Percentiles rank a stretch among this genome's conserved stretches.
These are phyloP conservation scores for Gryllus bimaculatus DNA, from an alignment of 1,140 invertebrate genomes.

Conservation along the genomic window DNA sequence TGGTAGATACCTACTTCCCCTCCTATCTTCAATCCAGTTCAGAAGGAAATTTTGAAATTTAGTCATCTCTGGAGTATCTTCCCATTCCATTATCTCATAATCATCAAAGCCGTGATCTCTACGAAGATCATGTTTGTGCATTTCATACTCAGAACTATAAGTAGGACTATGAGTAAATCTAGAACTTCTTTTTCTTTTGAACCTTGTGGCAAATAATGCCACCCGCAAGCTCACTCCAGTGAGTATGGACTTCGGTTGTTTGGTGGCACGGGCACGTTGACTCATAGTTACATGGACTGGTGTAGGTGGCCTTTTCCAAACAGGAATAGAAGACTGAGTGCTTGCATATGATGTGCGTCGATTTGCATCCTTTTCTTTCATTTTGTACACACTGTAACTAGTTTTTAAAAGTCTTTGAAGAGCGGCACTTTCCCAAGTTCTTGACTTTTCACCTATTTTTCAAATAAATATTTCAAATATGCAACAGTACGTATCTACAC, in stretches of 20 bases:
- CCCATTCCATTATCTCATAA: not conserved
- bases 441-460: no score
- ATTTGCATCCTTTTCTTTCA: not conserved
- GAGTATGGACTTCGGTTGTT: not conserved
- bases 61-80: not conserved
- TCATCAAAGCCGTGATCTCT: not conserved
- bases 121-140: not conserved
- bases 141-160: not conserved
- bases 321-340: not conserved
- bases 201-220: not conserved
- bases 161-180: not conserved
- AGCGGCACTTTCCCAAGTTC: not conserved
- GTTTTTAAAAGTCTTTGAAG: not conserved
- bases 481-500: no score
- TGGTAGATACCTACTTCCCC: not conserved
- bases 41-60: not conserved
- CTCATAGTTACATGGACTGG: not conserved
- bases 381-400: not conserved
- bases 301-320: not conserved
- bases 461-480: not conserved
- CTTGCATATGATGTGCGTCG: not conserved
- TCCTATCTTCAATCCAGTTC: not conserved
- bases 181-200: not conserved
- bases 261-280: not conserved
- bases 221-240: not conserved